Percentiles rank a stretch among this genome's conserved stretches.
Conservation (phyloP, 2,797 vertebrate species). For the Decapterus maruadsi region DNA sequence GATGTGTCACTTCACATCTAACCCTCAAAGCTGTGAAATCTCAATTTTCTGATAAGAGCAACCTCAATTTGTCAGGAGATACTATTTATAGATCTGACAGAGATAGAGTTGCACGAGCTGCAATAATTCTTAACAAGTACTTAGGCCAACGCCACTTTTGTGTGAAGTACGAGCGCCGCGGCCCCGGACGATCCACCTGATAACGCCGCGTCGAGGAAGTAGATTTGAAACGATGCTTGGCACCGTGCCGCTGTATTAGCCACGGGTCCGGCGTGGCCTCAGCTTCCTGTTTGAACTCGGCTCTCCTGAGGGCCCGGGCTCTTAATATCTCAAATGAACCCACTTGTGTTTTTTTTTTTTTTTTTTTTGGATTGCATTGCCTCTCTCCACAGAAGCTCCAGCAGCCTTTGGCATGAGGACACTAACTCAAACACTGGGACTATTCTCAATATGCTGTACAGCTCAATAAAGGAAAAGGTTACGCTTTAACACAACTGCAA, state of each 20-base stretch:
- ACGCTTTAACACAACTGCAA: background rate
- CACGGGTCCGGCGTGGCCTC: slow-evolving; percentile 37
- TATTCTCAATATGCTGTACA: background rate
- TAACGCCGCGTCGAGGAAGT: slow-evolving; percentile 65
- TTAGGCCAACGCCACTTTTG: slow-evolving; percentile 66
- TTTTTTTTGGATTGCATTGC: background rate
- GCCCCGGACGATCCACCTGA: slow-evolving; percentile 59
- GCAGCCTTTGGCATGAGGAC: slow-evolving; percentile 15
- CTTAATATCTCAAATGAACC: slow-evolving; percentile 67
- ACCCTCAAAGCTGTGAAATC: slow-evolving; percentile 80
- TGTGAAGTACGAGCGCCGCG: slow-evolving; percentile 59
- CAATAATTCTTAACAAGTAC: slow-evolving; percentile 78
- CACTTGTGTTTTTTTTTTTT: slow-evolving; percentile 55
- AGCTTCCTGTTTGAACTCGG: slow-evolving; percentile 66
- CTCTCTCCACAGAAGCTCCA: slow-evolving; percentile 26
- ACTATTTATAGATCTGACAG: slow-evolving; percentile 84
- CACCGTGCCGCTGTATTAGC: slow-evolving; percentile 58
- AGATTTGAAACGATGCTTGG: slow-evolving; percentile 64
- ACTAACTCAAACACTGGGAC: background rate
- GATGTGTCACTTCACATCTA: slow-evolving; percentile 78
- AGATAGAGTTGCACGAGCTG: slow-evolving; percentile 66
- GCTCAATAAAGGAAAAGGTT: background rate
- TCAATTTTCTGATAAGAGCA: slow-evolving; percentile 87
- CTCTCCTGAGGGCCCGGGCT: slow-evolving; percentile 51
- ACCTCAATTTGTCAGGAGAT: slow-evolving; percentile 84